phyloP scores from a whole-genome alignment of 2,113 vertebrate species.

The Triplophysa rosa region DNA sequence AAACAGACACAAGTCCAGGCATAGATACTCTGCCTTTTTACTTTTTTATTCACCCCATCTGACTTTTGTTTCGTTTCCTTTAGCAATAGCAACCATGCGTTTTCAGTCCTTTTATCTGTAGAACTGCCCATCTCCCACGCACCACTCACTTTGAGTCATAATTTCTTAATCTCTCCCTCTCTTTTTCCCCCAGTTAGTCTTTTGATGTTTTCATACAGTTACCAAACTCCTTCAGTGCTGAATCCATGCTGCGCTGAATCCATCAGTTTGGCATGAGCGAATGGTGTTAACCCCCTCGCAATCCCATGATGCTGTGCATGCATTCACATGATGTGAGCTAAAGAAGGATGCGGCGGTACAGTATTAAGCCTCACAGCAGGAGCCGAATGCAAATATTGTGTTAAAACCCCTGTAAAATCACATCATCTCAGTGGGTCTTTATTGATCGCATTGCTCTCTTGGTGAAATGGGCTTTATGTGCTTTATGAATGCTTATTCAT shows the following conservation, averaged over 20 bases:
- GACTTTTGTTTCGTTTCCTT: slow-evolving; percentile 35
- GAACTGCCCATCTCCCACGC: slow-evolving; percentile 16
- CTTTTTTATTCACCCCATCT: slow-evolving; percentile 24
- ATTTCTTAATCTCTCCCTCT: slow-evolving; percentile 5
- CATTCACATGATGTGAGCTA: slow-evolving; percentile 6
- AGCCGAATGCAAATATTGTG: slow-evolving; percentile 8
- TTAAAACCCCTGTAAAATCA: slow-evolving; percentile 18
- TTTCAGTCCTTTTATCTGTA: background rate
- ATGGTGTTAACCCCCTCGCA: slow-evolving; percentile 2
- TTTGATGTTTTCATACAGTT: slow-evolving; percentile 41
- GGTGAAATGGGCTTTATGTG: background rate
- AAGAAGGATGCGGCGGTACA: background rate
- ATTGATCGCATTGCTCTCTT: background rate
- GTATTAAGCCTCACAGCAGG: slow-evolving; percentile 20
- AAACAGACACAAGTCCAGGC: background rate
- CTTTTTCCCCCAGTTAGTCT: slow-evolving; percentile 21
- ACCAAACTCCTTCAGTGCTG: slow-evolving; percentile 15
- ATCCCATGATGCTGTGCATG: slow-evolving; percentile 3
- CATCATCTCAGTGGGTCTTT: slow-evolving; percentile 15
- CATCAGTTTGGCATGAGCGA: slow-evolving; percentile 22
- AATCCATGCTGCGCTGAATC: slow-evolving; percentile 21
- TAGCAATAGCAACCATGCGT: background rate
- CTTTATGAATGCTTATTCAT: background rate
- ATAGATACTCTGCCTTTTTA: background rate
- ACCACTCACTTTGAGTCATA: slow-evolving; percentile 21